Base-by-base conservation (phyloP, 1,140 invertebrate genomes). In the Ephestia elutella region DNA sequence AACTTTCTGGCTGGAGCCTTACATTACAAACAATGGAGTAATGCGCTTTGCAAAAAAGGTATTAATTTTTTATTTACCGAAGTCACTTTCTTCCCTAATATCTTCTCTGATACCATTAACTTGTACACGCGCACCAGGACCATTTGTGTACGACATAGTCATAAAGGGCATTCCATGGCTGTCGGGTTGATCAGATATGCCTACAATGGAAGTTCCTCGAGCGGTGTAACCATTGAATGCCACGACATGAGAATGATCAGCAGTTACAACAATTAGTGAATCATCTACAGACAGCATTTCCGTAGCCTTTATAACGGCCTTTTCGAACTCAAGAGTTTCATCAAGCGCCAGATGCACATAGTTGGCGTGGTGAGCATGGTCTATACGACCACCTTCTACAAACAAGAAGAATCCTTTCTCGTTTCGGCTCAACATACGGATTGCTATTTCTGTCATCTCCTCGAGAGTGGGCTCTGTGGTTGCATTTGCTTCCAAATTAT, bases 391-490 rank as follows among this genome's bases (percentile, higher is more conserved):
- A 8, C 49, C 20, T 19, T 50, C 49, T 20, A 50, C 49, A 19
- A 50, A 50, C 18, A 50, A 50, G 19, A 50, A 50, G 18, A 50
- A 50, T 11, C 49, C 49, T 11, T 50, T 50, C 20, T 50, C 19
- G 13, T 50, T 50, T 5, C 49, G 49, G 10, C 49, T 50, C 9
- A 50, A 17, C 10, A 20, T 20, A 7, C 18, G 18, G 15, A 50
- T 50, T 11, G 49, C 49, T 20, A 50, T 20, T 50, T 50, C 49
- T 11, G 49, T 50, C 3, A 50, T 10, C 49, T 50, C 49, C 10
- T 18, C 20, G 17, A 50, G 19, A 17, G 17, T 50, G 2, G 49
- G 49, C 49, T 50, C 49, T 11, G 19, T 50, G 10, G 10, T 20
- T 11, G 18, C 10, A 20, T 50, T 20, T 19, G 18, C 49, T 11